These are phyloP conservation scores for Mohoua ochrocephala DNA, from an alignment of 2,113 vertebrate genomes.

Conservation along the genomic window DNA sequence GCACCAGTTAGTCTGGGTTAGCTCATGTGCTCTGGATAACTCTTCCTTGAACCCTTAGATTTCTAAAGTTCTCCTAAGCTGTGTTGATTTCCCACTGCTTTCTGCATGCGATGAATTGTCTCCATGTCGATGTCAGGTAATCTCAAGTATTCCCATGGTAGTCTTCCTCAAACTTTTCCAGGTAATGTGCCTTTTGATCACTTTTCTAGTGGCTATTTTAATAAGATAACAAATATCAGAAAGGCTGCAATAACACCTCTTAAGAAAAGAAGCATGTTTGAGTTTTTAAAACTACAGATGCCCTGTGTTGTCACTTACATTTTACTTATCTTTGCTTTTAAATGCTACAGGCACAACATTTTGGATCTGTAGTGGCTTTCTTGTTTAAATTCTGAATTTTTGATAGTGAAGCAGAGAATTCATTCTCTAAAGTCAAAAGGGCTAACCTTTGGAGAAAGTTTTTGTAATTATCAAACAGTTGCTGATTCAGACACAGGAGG, in stretches of 20 bases:
- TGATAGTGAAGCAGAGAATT: not conserved
- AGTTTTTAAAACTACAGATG: not conserved
- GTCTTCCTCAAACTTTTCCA: not conserved
- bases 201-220: not conserved
- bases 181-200: not conserved
- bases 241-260: not conserved
- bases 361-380: not conserved
- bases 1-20: constrained; percentile 79
- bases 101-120: constrained; percentile 25
- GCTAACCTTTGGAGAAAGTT: not conserved
- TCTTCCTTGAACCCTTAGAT: constrained; percentile 58
- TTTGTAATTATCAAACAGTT: not conserved
- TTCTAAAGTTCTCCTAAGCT: constrained; percentile 41
- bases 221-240: not conserved
- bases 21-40: constrained; percentile 68
- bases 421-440: not conserved
- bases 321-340: not conserved
- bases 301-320: not conserved
- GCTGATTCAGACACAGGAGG: not conserved
- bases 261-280: not conserved
- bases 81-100: constrained; percentile 27
- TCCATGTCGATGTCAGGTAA: not conserved
- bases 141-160: not conserved
- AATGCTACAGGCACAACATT: not conserved
- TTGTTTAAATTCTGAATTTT: not conserved